Evolutionary conservation across 2,888 invertebrate species (phyloP), one percentile per base, ranked within the genome.

Genomic region (Caenorhabditis sp.): DNA sequence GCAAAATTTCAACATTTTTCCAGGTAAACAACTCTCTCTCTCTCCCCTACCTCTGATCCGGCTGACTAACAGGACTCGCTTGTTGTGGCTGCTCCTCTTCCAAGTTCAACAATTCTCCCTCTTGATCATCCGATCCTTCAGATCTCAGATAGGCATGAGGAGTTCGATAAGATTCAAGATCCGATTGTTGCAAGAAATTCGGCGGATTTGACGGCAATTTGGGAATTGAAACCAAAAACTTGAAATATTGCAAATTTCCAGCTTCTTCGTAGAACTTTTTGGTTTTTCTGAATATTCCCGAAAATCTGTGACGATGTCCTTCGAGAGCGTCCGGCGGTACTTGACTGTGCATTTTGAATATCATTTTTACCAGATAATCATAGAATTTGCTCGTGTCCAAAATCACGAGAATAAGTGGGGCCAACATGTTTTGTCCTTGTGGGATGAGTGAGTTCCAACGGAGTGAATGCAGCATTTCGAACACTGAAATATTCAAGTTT

Each of bases 371-470:
- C 85, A 94, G 93, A 88, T 94, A 94, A 90, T 99, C 97, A 89
- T 99, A 99, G 36, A 99, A 91, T 87, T 94, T 93, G 82, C 95
- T 95, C 0, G 97, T 94, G 89, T 99, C 99, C 89, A 96, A 93
- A 81, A 95, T 84, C 14, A 82, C 94, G 21, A 88, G 86, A 58
- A 99, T 95, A 63, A 99, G 90, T 0, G 99, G 97, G 8, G 97
- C 95, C 64, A 99, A 91, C 51, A 97, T 92, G 88, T 97, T 99
- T 89, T 99, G 97, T 0, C 99, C 97, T 67, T 94, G 93, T 73
- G 93, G 93, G 0, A 96, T 97, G 95, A 97, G 97, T 4, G 97
- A 99, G 89, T 95, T 96, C 54, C 95, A 93, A 53, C 94, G 92
- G 1, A 95, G 94, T 90, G 93, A 93, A 88, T 97, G 95, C 87